Conservation (phyloP, 2,888 invertebrate species). For the Eumacrocentrus americanus region DNA sequence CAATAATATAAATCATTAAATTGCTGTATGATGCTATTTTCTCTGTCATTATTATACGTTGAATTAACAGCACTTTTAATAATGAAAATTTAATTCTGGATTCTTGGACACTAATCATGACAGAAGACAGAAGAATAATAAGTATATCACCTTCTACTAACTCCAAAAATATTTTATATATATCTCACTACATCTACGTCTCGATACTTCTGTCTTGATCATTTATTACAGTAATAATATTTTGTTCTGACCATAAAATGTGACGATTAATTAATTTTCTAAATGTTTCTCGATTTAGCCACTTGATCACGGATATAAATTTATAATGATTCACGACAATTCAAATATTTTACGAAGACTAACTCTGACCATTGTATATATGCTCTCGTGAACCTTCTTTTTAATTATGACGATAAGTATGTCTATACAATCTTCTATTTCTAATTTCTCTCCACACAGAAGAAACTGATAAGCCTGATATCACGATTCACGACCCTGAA, state of each 20-base stretch:
- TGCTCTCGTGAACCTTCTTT: conserved; percentile 20
- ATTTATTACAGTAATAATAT: conserved; percentile 18
- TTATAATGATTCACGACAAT: conserved; percentile 33
- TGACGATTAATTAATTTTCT: conserved; percentile 8
- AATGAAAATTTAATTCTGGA: background rate
- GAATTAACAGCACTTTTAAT: background rate
- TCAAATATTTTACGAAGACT: conserved; percentile 3
- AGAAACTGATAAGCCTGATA: conserved; percentile 15
- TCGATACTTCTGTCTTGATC: conserved; percentile 28
- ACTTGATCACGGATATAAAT: conserved; percentile 2
- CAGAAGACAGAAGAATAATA: conserved; percentile 39
- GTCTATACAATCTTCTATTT: conserved; percentile 17
- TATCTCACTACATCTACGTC: conserved; percentile 36
- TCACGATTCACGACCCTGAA: conserved; percentile 12
- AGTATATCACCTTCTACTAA: conserved; percentile 44
- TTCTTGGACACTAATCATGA: background rate
- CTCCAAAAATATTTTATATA: conserved; percentile 54
- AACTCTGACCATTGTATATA: no score
- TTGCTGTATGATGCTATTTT: conserved; percentile 1
- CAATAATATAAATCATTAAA: background rate
- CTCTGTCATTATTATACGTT: background rate
- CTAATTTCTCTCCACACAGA: conserved; percentile 30
- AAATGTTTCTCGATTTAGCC: background rate
- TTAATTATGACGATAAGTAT: no score
- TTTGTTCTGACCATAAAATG: conserved; percentile 25